Base-by-base conservation (phyloP, 1,140 invertebrate genomes). In the Calliopsis andreniformis region DNA sequence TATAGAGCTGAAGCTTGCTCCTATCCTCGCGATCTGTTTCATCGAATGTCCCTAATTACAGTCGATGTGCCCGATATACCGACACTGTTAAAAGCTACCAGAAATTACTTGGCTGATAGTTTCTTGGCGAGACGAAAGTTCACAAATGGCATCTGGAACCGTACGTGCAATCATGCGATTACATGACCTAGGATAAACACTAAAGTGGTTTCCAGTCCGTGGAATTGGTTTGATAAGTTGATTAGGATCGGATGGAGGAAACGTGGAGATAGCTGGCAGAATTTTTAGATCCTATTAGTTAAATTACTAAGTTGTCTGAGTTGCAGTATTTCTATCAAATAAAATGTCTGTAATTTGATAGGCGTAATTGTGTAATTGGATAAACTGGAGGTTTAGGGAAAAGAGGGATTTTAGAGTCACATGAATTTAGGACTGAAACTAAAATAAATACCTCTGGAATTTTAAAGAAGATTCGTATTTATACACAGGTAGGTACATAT, bases 41-140 rank as follows among this genome's bases (percentile, higher is more conserved):
- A 28, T 12, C 51, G 18, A 39, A 82, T 62, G 20, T 12, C 58
- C 3, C 59, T 71, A 76, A 82, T 82, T 80, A 67, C 42, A 25
- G 55, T 70, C 23, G 45, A 25, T 32, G 14, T 51, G 25, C 30
- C n/a, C 16, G 63, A 63, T 75, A 70, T n/a, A 68, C 30, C 7
- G 25, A 43, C 14, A 12, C 30, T 12, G 12, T 28, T 35, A 25
- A 56, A 55, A 70, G 23, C 20, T 62, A 51, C n/a, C 28, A 35
- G 42, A 58, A 23, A 69, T 80, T 61, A 76, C 42, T 56, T 64
- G 39, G 6, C 23, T 16, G 16, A 28, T 1, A 4, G 35, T 39
- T 67, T 28, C 12, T 43, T 18, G 18, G 14, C 49, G 14, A 23
- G 16, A n/a, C 12, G n/a, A 45, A 23, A 23, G 4, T 12, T 6